These are phyloP conservation scores for Drosophila pruinosa DNA, from an alignment of 1,140 invertebrate species.

Conservation along the genomic window DNA sequence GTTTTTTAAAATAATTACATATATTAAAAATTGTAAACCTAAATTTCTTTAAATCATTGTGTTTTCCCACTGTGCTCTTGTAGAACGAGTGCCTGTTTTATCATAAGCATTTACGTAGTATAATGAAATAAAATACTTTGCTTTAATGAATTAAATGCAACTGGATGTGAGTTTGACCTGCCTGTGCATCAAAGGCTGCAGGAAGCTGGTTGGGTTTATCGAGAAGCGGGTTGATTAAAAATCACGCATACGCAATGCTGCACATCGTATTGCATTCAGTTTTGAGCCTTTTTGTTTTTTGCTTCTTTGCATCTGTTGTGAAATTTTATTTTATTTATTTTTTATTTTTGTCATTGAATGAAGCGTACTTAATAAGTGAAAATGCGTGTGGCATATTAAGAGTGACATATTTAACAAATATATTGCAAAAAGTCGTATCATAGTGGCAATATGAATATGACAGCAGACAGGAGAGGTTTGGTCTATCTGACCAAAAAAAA, in stretches of 20 bases:
- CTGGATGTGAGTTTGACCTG: slow-evolving; percentile 13
- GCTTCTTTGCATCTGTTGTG: background rate
- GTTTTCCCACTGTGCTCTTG: slow-evolving; percentile 8
- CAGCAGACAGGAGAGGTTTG: slow-evolving; percentile 9
- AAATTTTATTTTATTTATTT: slow-evolving; percentile 13
- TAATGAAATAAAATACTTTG: slow-evolving; percentile 52
- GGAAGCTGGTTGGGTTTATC: slow-evolving; percentile 1
- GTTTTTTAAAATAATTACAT: too few relatives aligned
- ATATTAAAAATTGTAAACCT: too few relatives aligned
- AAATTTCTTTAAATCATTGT: background rate
- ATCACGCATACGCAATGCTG: slow-evolving; percentile 61
- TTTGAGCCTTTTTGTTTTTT: slow-evolving; percentile 1
- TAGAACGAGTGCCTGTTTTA: slow-evolving; percentile 3
- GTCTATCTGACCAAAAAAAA: slow-evolving; percentile 8
- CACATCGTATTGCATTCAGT: slow-evolving; percentile 37
- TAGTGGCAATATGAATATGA: slow-evolving; percentile 51
- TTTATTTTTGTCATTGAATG: slow-evolving; percentile 40
- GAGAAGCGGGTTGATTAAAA: slow-evolving; percentile 55
- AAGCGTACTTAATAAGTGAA: slow-evolving; percentile 67
- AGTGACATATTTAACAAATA: slow-evolving; percentile 69
- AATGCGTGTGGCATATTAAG: slow-evolving; percentile 64
- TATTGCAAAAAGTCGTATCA: slow-evolving; percentile 53
- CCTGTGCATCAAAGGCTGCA: slow-evolving; percentile 9
- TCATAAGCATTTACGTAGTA: slow-evolving; percentile 27
- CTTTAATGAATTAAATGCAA: slow-evolving; percentile 47